Evolutionary conservation across 1,140 invertebrate species (phyloP), one percentile per base, ranked within the genome.

Genomic region (Drosophila baimaii): DNA sequence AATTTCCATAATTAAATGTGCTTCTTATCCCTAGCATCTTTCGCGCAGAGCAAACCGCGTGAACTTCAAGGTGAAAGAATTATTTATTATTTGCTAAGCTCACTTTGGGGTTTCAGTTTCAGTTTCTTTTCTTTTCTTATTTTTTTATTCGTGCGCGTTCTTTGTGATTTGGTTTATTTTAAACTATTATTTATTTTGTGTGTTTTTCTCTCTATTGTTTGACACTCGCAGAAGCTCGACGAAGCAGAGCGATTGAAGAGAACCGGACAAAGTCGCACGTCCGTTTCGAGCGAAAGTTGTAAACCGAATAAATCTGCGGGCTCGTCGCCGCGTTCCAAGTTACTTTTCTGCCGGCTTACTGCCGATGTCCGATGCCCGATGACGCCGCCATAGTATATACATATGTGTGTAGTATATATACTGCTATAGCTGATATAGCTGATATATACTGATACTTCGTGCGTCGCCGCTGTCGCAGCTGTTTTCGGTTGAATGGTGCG

Each of bases 271-370:
- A 82, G 62, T 62, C 62, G 68, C 81, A 88, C 84, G 85, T 84
- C 84, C 81, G 84, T 61, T 74, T 62, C 84, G 58, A 77, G 47
- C 84, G 77, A 84, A 84, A 81, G 84, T 89, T 89, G 77, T 80
- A 71, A 84, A 78, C 80, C 51, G 84, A 88, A 88, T 88, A 88
- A 88, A 78, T 84, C 84, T 83, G 64, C 75, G 74, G 76, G 35
- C 65, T 56, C 74, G 76, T 57, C 39, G 83, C 65, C 71, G 61
- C 61, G 69, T 69, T 75, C 61, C 84, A 84, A 77, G 65, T 80
- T 65, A 69, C 51, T 54, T 70, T 78, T 75, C 61, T 57, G 74
- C 65, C 54, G 58, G 81, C 65, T 52, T 73, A 51, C 64, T 58
- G 66, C 33, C 33, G 62, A 39, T 46, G 49, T 44, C 25, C 68